phyloP scores from a whole-genome alignment of 1,140 invertebrate genomes.

The Battus philenor region DNA sequence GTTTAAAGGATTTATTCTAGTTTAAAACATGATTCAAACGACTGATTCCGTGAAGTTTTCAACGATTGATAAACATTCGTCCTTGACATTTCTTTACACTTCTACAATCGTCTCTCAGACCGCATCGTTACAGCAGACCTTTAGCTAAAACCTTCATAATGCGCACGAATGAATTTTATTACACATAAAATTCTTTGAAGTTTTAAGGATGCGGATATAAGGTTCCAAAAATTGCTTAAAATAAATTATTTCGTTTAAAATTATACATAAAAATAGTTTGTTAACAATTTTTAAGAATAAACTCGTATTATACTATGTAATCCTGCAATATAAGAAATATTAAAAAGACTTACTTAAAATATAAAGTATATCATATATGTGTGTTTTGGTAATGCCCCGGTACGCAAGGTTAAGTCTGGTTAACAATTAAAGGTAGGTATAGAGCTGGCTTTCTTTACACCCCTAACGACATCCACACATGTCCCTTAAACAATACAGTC shows the following conservation, averaged over 20 bases:
- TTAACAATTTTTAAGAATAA: no score
- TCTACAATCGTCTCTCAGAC: conserved; percentile 26
- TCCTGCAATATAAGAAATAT: neutral
- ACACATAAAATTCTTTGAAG: conserved; percentile 15
- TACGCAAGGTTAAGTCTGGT: no score
- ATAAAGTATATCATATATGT: neutral
- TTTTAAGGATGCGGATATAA: conserved; percentile 1
- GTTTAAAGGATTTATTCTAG: no score
- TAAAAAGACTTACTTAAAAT: neutral
- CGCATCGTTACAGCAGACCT: conserved; percentile 25
- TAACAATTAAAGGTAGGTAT: no score
- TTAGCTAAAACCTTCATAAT: conserved; percentile 27
- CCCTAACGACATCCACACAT: no score
- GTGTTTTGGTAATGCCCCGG: neutral
- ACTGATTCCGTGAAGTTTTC: conserved; percentile 4
- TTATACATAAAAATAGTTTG: no score
- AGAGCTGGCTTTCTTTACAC: no score
- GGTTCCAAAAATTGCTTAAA: no score
- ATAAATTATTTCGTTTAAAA: no score
- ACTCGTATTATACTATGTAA: no score
- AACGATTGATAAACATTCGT: conserved; percentile 23
- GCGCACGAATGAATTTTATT: conserved; percentile 17
- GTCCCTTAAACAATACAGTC: no score
- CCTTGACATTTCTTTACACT: conserved; percentile 53
- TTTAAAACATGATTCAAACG: conserved; percentile 3